Evolutionary conservation across 2,113 vertebrate species (phyloP).

Genomic region (Vulpes ferrilata): DNA sequence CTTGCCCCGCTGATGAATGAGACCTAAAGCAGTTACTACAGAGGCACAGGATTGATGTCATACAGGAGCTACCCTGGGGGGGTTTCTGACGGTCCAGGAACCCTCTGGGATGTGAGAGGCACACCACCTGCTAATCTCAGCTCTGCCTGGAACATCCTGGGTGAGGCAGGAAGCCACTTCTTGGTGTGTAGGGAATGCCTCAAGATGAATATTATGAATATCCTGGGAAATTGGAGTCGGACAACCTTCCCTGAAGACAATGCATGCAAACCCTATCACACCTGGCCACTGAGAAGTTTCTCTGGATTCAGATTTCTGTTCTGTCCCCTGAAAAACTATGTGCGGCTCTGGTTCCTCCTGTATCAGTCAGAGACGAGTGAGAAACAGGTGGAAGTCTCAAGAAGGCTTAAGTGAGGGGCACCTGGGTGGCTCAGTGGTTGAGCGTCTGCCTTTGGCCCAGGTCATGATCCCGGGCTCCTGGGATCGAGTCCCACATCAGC

Average conservation of each 20-base stretch:
- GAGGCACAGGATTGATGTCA: rapidly evolving
- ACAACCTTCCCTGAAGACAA: not conserved
- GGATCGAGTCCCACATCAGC: too few relatives aligned
- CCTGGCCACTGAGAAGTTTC: not conserved
- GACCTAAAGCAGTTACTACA: not conserved
- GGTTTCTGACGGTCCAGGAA: not conserved
- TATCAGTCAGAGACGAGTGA: not conserved
- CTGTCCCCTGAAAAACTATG: not conserved
- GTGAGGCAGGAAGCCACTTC: not conserved
- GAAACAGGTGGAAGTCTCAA: not conserved
- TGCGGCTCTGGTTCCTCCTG: not conserved
- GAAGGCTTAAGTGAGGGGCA: not conserved
- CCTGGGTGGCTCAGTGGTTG: too few relatives aligned
- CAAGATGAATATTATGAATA: not conserved
- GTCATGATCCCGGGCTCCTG: too few relatives aligned
- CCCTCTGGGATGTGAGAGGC: not conserved
- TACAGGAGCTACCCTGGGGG: not conserved
- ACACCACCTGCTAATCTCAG: not conserved
- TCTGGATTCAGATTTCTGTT: not conserved
- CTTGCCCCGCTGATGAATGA: not conserved
- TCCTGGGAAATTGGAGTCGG: not conserved
- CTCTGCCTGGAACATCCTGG: not conserved
- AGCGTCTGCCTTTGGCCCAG: too few relatives aligned
- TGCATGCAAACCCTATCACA: too few relatives aligned
- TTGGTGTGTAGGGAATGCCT: not conserved